Conservation (phyloP, 1,140 invertebrate species). For the Drosophila guanche region DNA sequence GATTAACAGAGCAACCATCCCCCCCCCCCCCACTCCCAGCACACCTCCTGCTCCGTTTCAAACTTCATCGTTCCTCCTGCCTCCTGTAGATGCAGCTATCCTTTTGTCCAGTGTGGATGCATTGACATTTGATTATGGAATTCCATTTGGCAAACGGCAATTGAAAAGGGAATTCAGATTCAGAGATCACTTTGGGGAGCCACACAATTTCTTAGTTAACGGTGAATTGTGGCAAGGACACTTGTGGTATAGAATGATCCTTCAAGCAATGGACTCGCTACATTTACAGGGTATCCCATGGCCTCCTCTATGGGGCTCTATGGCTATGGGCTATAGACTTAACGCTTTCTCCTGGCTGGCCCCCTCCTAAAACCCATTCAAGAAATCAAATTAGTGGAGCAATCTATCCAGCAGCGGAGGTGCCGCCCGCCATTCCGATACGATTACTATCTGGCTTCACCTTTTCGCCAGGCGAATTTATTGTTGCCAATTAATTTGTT, state of each 20-base stretch:
- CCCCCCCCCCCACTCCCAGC: neutral
- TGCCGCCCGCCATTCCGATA: conserved; percentile 6
- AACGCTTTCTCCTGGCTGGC: conserved; percentile 39
- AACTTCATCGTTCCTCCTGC: neutral
- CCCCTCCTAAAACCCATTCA: conserved; percentile 45
- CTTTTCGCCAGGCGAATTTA: conserved; percentile 76
- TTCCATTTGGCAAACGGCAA: conserved; percentile 45
- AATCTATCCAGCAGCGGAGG: conserved; percentile 49
- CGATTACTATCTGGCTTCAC: conserved; percentile 69
- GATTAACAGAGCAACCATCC: conserved; percentile 44
- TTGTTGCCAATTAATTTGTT: conserved; percentile 82
- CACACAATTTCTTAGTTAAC: too few species aligned
- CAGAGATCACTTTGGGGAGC: neutral
- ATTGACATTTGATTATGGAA: conserved; percentile 52
- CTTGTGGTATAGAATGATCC: too few species aligned
- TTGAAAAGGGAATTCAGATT: conserved; percentile 37
- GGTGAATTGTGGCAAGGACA: too few species aligned
- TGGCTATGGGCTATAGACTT: conserved; percentile 20
- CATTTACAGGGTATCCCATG: conserved; percentile 45
- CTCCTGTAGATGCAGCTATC: neutral
- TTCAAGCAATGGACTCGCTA: neutral
- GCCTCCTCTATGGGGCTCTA: conserved; percentile 3
- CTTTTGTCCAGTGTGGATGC: conserved; percentile 3
- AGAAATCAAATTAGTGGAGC: conserved; percentile 76
- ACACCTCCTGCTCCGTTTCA: too few species aligned